Base-by-base conservation (phyloP, 2,113 vertebrate species). In the Suncus etruscus region DNA sequence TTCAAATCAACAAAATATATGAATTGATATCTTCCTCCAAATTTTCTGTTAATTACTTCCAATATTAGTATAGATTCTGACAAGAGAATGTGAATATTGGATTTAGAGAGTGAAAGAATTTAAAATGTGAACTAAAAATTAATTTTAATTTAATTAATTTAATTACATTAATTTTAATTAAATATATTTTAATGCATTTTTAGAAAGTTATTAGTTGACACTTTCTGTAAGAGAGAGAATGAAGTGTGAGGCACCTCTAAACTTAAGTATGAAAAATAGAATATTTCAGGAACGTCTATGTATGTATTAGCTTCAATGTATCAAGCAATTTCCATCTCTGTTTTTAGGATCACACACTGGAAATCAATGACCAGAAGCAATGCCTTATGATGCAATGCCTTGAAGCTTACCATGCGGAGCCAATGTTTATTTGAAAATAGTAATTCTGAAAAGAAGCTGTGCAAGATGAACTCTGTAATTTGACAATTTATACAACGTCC, bases 401-500 rank as follows among this genome's bases (percentile, higher is more conserved):
- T 85, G 24, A 87, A 10, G 20, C 7, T 90, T 79, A 25, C 27
- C 20, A 4, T 1, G 1, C 3, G 8, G 6, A 87, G 63, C 15
- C 66, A 32, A 2, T 81, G 25, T 77, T 91, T 90, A 83, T 54
- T 68, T 70, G 24, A 74, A 29, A 32, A 79, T 78, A 50, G n/a
- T 88, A 61, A 61, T 61, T 20, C 18, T 20, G 51, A 91, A 31
- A 68, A 86, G 88, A 76, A 82, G 8, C 51, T 89, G 7, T 32
- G 15, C 39, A 58, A 72, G 39, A 68, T 14, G 29, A 20, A 84
- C 50, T 91, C 45, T 7, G 12, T 68, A 73, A n/a, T 94, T 86
- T 86, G 81, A 48, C 84, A 90, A 93, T 54, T 68, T 93, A 93
- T 87, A 93, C 68, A 66, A 74, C 91, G n/a, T 45, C 22, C 66